Evolutionary conservation across 2,113 vertebrate species (phyloP).

Genomic region (Marmota monax): DNA sequence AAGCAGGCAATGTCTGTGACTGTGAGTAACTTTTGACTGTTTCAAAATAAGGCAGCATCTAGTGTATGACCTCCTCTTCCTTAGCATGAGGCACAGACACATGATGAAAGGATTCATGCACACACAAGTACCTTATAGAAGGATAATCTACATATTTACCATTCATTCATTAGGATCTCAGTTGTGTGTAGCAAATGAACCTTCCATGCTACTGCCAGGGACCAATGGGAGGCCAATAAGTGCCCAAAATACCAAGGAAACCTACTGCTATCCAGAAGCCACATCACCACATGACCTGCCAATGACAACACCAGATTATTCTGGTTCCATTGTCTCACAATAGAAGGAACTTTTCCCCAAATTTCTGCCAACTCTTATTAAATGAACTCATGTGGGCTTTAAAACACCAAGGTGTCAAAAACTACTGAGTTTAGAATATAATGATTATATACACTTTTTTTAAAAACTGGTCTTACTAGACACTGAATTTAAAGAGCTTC

Average conservation of each 20-base stretch:
- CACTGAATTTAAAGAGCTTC: background rate
- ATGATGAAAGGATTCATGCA: background rate
- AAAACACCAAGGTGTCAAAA: background rate
- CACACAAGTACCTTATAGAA: background rate
- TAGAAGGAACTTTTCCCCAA: background rate
- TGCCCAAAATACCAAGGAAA: background rate
- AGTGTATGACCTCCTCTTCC: background rate
- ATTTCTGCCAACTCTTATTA: background rate
- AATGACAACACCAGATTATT: background rate
- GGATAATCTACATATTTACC: background rate
- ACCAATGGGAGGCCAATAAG: background rate
- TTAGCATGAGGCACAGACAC: background rate
- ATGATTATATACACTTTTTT: too few relatives aligned
- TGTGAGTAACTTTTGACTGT: background rate
- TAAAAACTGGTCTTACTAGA: background rate
- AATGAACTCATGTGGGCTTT: background rate
- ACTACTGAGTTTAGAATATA: too few relatives aligned
- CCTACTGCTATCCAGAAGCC: background rate
- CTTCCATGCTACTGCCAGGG: background rate
- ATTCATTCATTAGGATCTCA: background rate
- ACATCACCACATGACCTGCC: background rate
- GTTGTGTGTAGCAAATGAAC: background rate
- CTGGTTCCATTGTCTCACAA: background rate
- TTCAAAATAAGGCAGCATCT: background rate
- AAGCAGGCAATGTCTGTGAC: background rate